phyloP scores from a whole-genome alignment of 2,888 invertebrate genomes.

The Odontocolon sp. region DNA sequence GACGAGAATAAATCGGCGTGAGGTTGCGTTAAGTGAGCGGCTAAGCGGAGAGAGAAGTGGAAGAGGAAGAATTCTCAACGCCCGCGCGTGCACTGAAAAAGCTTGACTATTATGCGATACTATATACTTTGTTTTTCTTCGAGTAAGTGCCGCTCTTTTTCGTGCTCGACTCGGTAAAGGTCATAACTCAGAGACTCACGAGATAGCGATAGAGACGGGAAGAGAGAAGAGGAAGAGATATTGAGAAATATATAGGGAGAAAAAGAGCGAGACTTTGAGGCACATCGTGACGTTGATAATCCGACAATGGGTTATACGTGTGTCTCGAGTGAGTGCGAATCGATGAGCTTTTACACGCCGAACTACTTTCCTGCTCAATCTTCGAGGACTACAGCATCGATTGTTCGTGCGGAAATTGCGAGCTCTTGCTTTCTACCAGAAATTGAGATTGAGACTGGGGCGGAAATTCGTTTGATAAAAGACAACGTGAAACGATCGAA shows the following conservation, averaged over 20 bases:
- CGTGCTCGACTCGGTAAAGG: slow-evolving; percentile 16
- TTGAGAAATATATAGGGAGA: background rate
- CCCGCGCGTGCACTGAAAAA: background rate
- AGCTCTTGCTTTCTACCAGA: too few species aligned
- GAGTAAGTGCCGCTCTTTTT: slow-evolving; percentile 12
- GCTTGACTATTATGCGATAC: background rate
- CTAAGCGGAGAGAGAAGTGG: slow-evolving; percentile 5
- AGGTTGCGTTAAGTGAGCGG: slow-evolving; percentile 43
- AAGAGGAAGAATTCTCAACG: slow-evolving; percentile 19
- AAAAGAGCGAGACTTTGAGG: background rate
- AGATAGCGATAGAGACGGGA: slow-evolving; percentile 4
- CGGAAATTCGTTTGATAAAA: too few species aligned
- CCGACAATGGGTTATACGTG: background rate
- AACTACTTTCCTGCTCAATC: background rate
- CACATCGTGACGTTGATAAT: background rate
- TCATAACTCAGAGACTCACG: slow-evolving; percentile 29
- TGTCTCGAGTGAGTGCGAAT: too few species aligned
- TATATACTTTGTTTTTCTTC: slow-evolving; percentile 7
- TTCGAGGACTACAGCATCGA: too few species aligned
- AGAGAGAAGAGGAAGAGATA: background rate
- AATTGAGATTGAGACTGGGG: too few species aligned
- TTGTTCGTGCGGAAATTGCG: too few species aligned
- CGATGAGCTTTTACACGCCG: background rate
- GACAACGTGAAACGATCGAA: too few species aligned
- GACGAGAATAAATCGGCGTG: slow-evolving; percentile 46